Percentiles rank a stretch among this genome's conserved stretches.
These are phyloP conservation scores for Archips xylosteana DNA, from an alignment of 2,888 invertebrate species.

Conservation along the genomic window DNA sequence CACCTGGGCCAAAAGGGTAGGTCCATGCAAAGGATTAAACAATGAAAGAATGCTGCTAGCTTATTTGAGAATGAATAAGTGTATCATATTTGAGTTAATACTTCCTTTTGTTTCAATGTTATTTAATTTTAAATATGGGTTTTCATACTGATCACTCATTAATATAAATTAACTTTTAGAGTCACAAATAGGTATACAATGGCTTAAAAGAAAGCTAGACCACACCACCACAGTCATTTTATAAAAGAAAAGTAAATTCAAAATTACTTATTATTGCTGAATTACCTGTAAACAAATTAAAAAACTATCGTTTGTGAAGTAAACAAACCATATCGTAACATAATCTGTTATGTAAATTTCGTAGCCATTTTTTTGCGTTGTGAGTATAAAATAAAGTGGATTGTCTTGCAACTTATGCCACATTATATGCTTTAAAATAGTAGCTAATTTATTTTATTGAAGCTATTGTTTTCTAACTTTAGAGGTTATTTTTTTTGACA, in stretches of 20 bases:
- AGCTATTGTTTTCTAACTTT: neutral
- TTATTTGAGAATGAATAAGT: too few relatives aligned
- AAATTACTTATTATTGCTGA: slow-evolving; percentile 13
- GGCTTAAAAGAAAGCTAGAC: neutral
- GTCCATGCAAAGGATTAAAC: too few relatives aligned
- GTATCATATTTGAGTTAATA: too few relatives aligned
- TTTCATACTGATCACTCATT: too few relatives aligned
- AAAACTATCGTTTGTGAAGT: slow-evolving; percentile 55
- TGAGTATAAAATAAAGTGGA: slow-evolving; percentile 50
- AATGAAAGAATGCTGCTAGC: too few relatives aligned
- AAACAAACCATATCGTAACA: slow-evolving; percentile 57
- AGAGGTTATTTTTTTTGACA: neutral
- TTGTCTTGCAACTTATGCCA: slow-evolving; percentile 55
- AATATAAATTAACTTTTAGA: too few relatives aligned
- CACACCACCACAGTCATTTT: neutral
- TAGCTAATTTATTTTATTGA: too few relatives aligned
- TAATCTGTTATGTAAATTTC: slow-evolving; percentile 62
- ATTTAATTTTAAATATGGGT: too few relatives aligned
- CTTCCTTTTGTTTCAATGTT: too few relatives aligned
- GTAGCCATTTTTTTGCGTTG: slow-evolving; percentile 45
- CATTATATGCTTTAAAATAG: slow-evolving; percentile 48
- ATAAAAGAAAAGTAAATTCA: neutral
- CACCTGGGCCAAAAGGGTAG: too few relatives aligned
- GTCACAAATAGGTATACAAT: too few relatives aligned
- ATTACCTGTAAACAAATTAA: slow-evolving; percentile 59